These are phyloP conservation scores for Herminia tarsipennalis DNA, from an alignment of 2,888 invertebrate species.

Conservation along the genomic window DNA sequence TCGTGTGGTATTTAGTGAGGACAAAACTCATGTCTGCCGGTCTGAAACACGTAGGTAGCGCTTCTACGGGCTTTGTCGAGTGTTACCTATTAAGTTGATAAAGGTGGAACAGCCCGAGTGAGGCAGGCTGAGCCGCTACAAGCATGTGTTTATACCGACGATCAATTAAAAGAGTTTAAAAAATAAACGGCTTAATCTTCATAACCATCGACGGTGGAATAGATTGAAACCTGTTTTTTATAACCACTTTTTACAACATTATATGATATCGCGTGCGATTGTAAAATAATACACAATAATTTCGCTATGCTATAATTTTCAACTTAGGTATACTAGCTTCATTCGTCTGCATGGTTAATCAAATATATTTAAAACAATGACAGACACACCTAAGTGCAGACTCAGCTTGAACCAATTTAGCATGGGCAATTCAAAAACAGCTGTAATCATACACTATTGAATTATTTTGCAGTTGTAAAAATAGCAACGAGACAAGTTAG, in stretches of 20 bases:
- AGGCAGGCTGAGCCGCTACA: slow-evolving; percentile 3
- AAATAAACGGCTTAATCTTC: slow-evolving; percentile 27
- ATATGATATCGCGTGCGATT: not conserved
- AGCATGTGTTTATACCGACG: slow-evolving; percentile 13
- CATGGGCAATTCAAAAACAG: slow-evolving; percentile 22
- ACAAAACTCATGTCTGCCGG: slow-evolving; percentile 1
- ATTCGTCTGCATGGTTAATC: slow-evolving; percentile 16
- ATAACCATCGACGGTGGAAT: slow-evolving; percentile 3
- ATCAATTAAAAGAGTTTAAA: slow-evolving; percentile 25
- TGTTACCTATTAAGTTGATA: slow-evolving; percentile 10
- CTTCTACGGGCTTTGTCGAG: slow-evolving; percentile 5
- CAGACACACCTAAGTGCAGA: slow-evolving; percentile 17
- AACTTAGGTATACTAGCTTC: slow-evolving; percentile 17
- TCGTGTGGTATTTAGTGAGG: not conserved
- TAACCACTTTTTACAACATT: slow-evolving; percentile 11
- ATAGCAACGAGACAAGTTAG: slow-evolving; percentile 13
- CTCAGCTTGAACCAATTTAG: slow-evolving; percentile 22
- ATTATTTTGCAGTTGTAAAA: slow-evolving; percentile 27
- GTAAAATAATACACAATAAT: slow-evolving; percentile 2
- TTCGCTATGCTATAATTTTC: not conserved
- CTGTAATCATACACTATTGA: slow-evolving; percentile 34
- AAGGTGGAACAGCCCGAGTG: slow-evolving; percentile 1
- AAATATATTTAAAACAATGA: slow-evolving; percentile 17
- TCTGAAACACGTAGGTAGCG: not conserved
- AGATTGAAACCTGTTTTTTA: slow-evolving; percentile 29